These are phyloP conservation scores for Cephalopachus bancanus DNA, from an alignment of 2,797 vertebrate genomes.

Conservation along the genomic window DNA sequence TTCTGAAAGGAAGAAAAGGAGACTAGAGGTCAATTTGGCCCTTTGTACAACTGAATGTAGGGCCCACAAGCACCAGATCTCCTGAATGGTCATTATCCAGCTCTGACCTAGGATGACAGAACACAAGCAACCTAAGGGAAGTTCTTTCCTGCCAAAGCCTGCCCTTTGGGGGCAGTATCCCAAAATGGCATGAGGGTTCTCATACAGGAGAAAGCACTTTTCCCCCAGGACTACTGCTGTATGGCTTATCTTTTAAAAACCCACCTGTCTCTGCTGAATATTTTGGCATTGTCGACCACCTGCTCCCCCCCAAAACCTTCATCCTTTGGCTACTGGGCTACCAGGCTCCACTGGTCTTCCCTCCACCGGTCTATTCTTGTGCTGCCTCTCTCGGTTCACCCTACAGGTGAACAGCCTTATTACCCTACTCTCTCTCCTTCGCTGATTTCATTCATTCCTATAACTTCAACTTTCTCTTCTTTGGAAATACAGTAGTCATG, in stretches of 20 bases:
- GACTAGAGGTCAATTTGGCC: neutral
- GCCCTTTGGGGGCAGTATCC: neutral
- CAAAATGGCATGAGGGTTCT: no score
- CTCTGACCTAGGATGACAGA: neutral
- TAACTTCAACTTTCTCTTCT: neutral
- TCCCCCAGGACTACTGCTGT: neutral
- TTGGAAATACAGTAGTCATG: neutral
- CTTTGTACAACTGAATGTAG: neutral
- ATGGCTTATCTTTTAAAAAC: neutral
- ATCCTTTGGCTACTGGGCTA: neutral
- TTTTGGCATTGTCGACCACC: neutral
- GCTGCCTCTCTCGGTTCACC: neutral
- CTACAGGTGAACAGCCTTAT: neutral
- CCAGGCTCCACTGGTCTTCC: neutral
- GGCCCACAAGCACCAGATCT: neutral
- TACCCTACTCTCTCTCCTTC: neutral
- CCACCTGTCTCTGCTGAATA: neutral
- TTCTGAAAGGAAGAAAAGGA: slow-evolving; percentile 88
- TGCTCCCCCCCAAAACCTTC: neutral
- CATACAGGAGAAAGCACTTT: neutral
- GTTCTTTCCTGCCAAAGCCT: neutral
- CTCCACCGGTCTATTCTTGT: accelerated
- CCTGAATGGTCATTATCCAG: neutral
- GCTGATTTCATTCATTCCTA: neutral
- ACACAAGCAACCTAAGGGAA: accelerated